These are phyloP conservation scores for Gymnoscopelus braueri DNA, from an alignment of 2,797 vertebrate species.

Conservation along the genomic window DNA sequence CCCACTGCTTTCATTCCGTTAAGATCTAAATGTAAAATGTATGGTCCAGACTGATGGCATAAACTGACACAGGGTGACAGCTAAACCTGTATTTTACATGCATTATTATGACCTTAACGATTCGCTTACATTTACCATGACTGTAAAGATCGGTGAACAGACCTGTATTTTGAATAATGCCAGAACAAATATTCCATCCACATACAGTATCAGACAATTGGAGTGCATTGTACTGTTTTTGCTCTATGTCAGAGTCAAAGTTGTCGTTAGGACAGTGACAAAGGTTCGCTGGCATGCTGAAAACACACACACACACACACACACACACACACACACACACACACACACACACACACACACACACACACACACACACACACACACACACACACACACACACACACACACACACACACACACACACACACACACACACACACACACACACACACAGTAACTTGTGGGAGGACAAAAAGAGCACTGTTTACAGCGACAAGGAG, in stretches of 20 bases:
- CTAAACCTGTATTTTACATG: background rate
- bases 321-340: too few species aligned
- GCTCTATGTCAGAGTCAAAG: too few species aligned
- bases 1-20: background rate
- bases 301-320: too few species aligned
- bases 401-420: too few species aligned
- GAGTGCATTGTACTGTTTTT: too few species aligned
- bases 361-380: too few species aligned
- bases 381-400: too few species aligned
- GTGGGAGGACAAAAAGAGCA: constrained; percentile 53
- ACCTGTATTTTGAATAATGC: background rate
- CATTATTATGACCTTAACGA: background rate
- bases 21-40: background rate
- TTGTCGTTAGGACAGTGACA: too few species aligned
- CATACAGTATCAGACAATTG: too few species aligned
- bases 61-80: background rate
- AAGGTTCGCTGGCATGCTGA: too few species aligned
- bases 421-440: background rate
- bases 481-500: constrained; percentile 60
- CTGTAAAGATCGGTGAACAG: background rate
- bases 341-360: too few species aligned
- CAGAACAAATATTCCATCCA: too few species aligned
- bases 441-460: constrained; percentile 40
- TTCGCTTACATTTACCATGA: constrained; percentile 2
- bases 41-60: background rate